Conservation (phyloP, 2,888 invertebrate species). For the Tenthredo scrophulariae region DNA sequence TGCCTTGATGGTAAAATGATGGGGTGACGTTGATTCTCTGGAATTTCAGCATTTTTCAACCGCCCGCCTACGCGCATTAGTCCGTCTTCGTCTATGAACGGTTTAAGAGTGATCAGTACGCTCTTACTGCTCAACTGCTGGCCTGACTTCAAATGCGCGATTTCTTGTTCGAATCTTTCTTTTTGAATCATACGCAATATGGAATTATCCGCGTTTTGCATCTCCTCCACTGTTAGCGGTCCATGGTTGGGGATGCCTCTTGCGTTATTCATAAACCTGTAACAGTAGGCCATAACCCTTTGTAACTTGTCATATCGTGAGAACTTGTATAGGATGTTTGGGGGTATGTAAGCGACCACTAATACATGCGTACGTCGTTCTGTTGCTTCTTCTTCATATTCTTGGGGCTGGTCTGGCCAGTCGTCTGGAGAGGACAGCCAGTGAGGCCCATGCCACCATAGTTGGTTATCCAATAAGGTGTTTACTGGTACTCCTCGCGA, state of each 20-base stretch:
- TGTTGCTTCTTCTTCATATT: not conserved
- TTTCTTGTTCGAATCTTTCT: slow-evolving; percentile 31
- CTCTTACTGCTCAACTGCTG: slow-evolving; percentile 41
- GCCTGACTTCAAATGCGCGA: not conserved
- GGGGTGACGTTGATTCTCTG: slow-evolving; percentile 54
- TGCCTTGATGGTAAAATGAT: slow-evolving; percentile 42
- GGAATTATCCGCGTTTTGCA: too few species aligned
- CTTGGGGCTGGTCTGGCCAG: slow-evolving; percentile 47
- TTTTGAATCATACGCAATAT: too few species aligned
- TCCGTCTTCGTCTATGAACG: slow-evolving; percentile 55
- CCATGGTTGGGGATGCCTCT: too few species aligned
- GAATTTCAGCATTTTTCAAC: slow-evolving; percentile 54
- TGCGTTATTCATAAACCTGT: too few species aligned
- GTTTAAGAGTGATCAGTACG: slow-evolving; percentile 50
- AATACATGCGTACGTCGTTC: not conserved
- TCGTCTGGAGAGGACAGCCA: slow-evolving; percentile 50
- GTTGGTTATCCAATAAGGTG: not conserved
- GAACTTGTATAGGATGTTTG: too few species aligned
- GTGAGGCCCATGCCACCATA: slow-evolving; percentile 58
- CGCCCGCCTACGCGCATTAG: slow-evolving; percentile 58
- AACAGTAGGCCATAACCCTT: not conserved
- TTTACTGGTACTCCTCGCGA: slow-evolving; percentile 54
- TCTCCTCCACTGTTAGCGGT: too few species aligned
- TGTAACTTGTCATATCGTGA: slow-evolving; percentile 50
- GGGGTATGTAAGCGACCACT: too few species aligned